Base-by-base conservation (phyloP, 92 coral and sea anemone species). In the Siderastrea siderea region DNA sequence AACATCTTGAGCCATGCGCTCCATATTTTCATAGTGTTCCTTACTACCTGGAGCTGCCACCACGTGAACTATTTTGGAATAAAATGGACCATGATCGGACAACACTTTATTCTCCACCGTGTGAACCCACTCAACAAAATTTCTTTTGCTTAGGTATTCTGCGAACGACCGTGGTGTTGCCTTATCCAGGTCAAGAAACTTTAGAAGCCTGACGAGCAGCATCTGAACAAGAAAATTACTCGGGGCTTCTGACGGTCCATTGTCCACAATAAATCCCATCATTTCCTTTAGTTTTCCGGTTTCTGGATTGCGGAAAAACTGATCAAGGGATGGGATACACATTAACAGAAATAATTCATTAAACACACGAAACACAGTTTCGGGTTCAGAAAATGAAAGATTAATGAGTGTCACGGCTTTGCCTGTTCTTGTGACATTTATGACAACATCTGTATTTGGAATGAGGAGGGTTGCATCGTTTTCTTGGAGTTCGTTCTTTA, bases 71-170 rank as follows among this genome's bases (percentile, higher is more conserved):
- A 2, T 7, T 3, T 84, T 48, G 4, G 69, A 78, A 2, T 59
- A 71, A 38, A 86, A 86, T 7, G 90, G 90, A 57, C 90, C 71
- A 66, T 86, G 90, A 54, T 79, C 81, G 6, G 93, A 91, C 10
- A 94, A 49, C 52, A 90, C 96, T 68, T 48, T 50, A 47, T 93
- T 93, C 65, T 90, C 94, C 5, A 67, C 86, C 53, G 90, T 67
- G 50, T 87, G 90, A 6, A 87, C 86, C 52, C 86, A 72, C 66
- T 87, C 90, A 14, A 82, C 88, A 10, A 86, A 86, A 44, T 82
- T 75, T 17, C 62, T 57, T 73, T 88, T 87, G 17, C 91, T 87
- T 16, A 91, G 90, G 70, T 87, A 87, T 51, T 87, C 91, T 50
- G 91, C 86, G 59, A 70, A 88, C 26, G 88, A 88, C 43, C 77